A percentile compares a stretch with the other conserved stretches of the same genome.
phyloP scores from a whole-genome alignment of 2,113 vertebrate genomes.

The Paratilapia polleni region DNA sequence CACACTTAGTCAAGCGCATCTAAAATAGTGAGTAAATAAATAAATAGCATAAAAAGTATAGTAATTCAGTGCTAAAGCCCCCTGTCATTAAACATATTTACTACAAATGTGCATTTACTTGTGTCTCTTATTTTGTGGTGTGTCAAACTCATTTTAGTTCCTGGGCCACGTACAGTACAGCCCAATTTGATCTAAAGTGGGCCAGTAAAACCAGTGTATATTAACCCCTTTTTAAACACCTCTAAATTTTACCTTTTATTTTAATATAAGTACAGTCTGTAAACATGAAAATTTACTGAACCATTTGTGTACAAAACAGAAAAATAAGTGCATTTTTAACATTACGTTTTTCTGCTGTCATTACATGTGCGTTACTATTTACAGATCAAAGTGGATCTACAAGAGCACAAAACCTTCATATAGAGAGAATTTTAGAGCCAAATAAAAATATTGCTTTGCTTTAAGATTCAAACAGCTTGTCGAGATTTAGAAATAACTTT shows the following conservation, averaged over 20 bases:
- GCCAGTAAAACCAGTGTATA: fast-evolving
- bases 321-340: not conserved
- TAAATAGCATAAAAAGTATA: not conserved
- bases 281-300: not conserved
- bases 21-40: not conserved
- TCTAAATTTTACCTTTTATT: not conserved
- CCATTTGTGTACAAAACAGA: not conserved
- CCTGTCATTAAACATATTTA: not conserved
- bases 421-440: no score
- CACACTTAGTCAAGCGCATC: no score
- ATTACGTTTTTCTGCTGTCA: not conserved
- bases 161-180: fast-evolving
- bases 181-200: not conserved
- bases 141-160: not conserved
- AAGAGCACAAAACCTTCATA: not conserved
- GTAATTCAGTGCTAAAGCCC: not conserved
- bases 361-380: not conserved
- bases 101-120: not conserved
- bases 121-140: not conserved
- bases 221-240: fast-evolving
- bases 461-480: not conserved
- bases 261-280: not conserved
- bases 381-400: not conserved
- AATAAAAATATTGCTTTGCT: no score
- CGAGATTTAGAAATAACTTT: not conserved